Percentiles rank a stretch among this genome's conserved stretches.
phyloP scores from a whole-genome alignment of 2,888 invertebrate species.

The Ochropleura plecta region DNA sequence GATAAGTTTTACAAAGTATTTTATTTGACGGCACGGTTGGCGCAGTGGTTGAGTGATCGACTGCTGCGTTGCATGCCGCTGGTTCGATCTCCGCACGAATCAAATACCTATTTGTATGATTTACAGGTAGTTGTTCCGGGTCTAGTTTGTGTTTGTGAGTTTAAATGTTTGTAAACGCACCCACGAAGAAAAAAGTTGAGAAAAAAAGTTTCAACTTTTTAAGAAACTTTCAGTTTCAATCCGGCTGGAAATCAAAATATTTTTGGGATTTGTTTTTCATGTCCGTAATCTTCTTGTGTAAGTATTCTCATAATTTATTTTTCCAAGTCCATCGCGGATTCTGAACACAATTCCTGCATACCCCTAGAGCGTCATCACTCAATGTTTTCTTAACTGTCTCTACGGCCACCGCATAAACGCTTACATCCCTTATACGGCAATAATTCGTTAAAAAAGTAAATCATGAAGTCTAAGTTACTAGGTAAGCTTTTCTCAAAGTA shows the following conservation, averaged over 20 bases:
- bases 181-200: no score
- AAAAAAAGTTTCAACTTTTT: background rate
- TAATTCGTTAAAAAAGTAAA: background rate
- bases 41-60: no score
- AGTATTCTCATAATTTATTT: slow-evolving; percentile 1
- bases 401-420: background rate
- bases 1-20: no score
- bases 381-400: slow-evolving; percentile 10
- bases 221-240: background rate
- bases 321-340: slow-evolving; percentile 11
- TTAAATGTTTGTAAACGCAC: no score
- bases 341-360: slow-evolving; percentile 6
- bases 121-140: no score
- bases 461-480: background rate
- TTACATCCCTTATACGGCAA: background rate
- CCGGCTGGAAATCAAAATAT: background rate
- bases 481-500: background rate
- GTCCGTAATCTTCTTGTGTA: background rate
- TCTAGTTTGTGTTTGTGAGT: no score
- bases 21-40: no score
- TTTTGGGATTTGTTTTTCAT: background rate
- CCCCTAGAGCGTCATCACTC: slow-evolving; percentile 14
- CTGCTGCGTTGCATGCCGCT: no score
- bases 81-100: no score
- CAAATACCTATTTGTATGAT: no score